Conservation (phyloP, 1,140 invertebrate genomes). For the Eumeta japonica region DNA sequence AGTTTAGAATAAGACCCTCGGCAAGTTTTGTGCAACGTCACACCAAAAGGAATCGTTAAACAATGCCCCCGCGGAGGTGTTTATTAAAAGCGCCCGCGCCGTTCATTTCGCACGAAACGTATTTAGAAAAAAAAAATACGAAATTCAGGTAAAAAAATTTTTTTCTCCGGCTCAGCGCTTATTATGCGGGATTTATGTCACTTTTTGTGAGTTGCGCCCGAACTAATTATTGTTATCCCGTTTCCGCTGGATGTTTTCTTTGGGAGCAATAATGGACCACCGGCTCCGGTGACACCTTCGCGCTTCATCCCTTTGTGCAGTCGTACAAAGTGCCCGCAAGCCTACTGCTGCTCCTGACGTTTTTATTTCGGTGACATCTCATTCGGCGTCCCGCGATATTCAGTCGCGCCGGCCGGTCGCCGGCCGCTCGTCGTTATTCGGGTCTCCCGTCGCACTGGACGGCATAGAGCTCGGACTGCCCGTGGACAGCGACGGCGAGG, state of each 20-base stretch:
- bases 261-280: conserved; percentile 49
- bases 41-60: conserved; percentile 55
- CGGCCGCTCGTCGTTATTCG: too few relatives aligned
- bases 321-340: conserved; percentile 45
- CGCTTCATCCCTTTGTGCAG: conserved; percentile 41
- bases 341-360: conserved; percentile 40
- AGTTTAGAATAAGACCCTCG: too few relatives aligned
- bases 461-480: too few relatives aligned
- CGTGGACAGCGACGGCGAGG: too few relatives aligned
- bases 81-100: conserved; percentile 46
- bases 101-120: too few relatives aligned
- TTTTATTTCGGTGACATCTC: conserved; percentile 41
- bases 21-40: conserved; percentile 53
- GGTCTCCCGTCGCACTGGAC: too few relatives aligned
- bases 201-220: conserved; percentile 51
- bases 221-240: conserved; percentile 56
- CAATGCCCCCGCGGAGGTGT: conserved; percentile 53
- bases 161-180: conserved; percentile 41
- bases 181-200: conserved; percentile 57
- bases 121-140: conserved; percentile 28
- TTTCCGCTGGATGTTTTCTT: conserved; percentile 48
- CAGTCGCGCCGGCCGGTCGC: conserved; percentile 7
- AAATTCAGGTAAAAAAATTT: conserved; percentile 44
- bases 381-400: conserved; percentile 26
- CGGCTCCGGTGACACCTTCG: conserved; percentile 53